A percentile compares a stretch with the other conserved stretches of the same genome.
Evolutionary conservation across 35 echinoderm and acorn worm species (phyloP).

Genomic region (Diadema setosum): DNA sequence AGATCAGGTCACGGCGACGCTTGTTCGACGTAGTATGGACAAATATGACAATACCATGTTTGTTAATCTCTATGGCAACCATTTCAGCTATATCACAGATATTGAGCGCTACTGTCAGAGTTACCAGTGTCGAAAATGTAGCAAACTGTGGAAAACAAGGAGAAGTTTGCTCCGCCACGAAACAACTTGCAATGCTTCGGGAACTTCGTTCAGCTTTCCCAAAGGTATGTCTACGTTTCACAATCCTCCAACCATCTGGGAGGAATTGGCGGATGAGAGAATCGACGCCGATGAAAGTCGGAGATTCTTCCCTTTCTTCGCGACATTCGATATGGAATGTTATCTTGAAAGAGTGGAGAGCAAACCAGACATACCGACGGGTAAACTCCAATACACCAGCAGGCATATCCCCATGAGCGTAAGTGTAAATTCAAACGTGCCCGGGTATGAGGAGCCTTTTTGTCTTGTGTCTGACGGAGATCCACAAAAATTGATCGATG

Average conservation of each 20-base stretch:
- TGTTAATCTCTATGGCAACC: constrained; percentile 29
- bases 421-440: background rate
- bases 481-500: no score
- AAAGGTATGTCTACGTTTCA: background rate
- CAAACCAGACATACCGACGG: background rate
- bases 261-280: background rate
- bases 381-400: background rate
- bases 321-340: constrained; percentile 12
- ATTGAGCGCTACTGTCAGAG: constrained; percentile 18
- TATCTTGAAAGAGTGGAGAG: background rate
- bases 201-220: constrained; percentile 8
- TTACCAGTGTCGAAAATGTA: constrained; percentile 25
- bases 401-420: background rate
- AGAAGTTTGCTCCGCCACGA: constrained; percentile 10
- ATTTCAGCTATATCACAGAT: constrained; percentile 58
- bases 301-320: background rate
- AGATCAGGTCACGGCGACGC: no score
- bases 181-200: background rate
- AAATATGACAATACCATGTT: no score
- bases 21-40: no score
- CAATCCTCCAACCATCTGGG: background rate
- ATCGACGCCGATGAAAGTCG: background rate
- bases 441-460: background rate
- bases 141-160: background rate
- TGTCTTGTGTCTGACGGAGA: no score